These are phyloP conservation scores for Dendrocopos noguchii DNA, from an alignment of 2,113 vertebrate species.

Conservation along the genomic window DNA sequence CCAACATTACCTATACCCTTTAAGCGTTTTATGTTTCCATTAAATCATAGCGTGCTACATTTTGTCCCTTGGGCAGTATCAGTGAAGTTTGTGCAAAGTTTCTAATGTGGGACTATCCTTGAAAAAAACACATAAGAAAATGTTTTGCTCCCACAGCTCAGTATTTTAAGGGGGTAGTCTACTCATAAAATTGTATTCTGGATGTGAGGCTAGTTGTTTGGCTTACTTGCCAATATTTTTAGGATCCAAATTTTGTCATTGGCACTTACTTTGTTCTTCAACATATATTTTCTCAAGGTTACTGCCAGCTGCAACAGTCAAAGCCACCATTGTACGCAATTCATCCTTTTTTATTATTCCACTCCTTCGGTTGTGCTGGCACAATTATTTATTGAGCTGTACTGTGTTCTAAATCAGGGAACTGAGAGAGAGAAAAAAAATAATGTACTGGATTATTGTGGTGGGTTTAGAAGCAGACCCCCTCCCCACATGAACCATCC, in stretches of 20 bases:
- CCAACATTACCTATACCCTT: neutral
- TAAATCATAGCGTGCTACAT: neutral
- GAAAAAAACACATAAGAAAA: neutral
- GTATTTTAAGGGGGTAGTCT: neutral
- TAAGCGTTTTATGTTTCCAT: neutral
- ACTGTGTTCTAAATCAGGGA: neutral
- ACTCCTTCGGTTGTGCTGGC: neutral
- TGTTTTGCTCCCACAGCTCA: neutral
- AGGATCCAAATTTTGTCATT: neutral
- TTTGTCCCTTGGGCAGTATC: neutral
- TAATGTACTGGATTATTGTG: neutral
- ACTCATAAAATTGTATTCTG: neutral
- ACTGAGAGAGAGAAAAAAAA: neutral
- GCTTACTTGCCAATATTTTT: neutral
- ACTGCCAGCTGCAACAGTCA: neutral
- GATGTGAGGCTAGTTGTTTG: neutral
- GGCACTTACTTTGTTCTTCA: neutral
- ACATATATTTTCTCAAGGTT: neutral
- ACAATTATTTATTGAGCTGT: neutral
- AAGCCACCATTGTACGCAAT: neutral
- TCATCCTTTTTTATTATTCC: neutral
- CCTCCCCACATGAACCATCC: too few species aligned
- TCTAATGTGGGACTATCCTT: neutral
- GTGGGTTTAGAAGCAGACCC: too few species aligned
- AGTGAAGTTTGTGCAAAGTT: neutral